Evolutionary conservation across 2,797 vertebrate genomes (phyloP), one percentile per base, ranked within the genome.

Genomic region (Harpagifer antarcticus): DNA sequence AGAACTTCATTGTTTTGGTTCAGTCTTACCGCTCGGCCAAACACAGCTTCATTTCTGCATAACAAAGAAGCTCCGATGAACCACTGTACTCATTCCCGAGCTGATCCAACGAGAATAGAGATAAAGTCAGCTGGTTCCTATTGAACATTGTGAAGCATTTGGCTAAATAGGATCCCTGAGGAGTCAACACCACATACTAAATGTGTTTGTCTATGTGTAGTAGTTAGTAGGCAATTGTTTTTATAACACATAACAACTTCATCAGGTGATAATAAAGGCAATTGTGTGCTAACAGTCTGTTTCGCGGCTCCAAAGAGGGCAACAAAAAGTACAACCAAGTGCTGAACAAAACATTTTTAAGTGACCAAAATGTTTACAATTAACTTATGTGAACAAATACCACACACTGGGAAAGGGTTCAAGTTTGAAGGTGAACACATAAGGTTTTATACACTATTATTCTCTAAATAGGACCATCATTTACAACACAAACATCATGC

Each of bases 191-290:
- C 56, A 58, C 48, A 45, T 45, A 5, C 31, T 44, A 19, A 50
- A 68, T 49, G 7, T 53, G 44, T 33, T 66, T 20, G 54, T 31
- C 68, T 55, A 59, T 57, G 59, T 66, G 20, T 31, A 45, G 27
- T 27, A 27, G 27, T 27, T 27, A 74, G 53, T 23, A 61, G 20
- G 19, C 1, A 37, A 37, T 37, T 37, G 63, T 55, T 23, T 31
- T 17, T 47, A 27, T 14, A 47, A 71, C 40, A 14, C 2, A 1
- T 17, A 44, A 56, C 48, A 55, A 49, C 17, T 78, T 78, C 69
- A 71, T 43, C 54, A 71, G 43, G 61, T 70, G 57, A 55, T 70
- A 72, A 71, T 58, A 7, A 9, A 37, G 33, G 6, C 8, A 37
- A 62, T 72, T 3, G 23, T 55, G 56, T 23, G 59, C 50, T 73